Evolutionary conservation across 2,888 invertebrate species (phyloP).

Genomic region (Branchinecta sandiegonensis): DNA sequence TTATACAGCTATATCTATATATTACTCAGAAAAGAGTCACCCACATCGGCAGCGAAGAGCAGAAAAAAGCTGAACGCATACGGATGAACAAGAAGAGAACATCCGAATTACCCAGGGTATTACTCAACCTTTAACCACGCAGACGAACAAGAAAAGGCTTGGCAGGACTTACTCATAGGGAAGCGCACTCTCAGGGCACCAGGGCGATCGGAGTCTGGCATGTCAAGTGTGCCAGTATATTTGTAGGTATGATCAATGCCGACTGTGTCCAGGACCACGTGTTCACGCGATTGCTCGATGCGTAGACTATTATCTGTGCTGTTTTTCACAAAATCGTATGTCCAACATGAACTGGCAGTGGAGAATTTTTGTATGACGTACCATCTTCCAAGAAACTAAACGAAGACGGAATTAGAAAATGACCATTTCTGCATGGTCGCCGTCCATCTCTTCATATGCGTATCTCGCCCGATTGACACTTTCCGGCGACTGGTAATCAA

Average conservation of each 20-base stretch:
- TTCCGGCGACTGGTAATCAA: no score
- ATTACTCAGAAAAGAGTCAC: no score
- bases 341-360: conserved; percentile 60
- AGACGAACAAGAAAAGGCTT: conserved; percentile 7
- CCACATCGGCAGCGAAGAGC: no score
- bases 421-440: no score
- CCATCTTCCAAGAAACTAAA: conserved; percentile 62
- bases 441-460: no score
- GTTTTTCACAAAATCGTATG: conserved; percentile 53
- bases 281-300: conserved; percentile 56
- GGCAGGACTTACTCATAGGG: conserved; percentile 53
- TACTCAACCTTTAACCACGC: not conserved
- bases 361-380: conserved; percentile 68
- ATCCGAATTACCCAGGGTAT: not conserved
- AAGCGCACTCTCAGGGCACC: conserved; percentile 60
- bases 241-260: conserved; percentile 63
- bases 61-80: no score
- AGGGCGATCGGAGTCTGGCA: conserved; percentile 40
- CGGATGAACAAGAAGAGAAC: no score
- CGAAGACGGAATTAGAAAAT: conserved; percentile 21
- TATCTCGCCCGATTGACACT: no score
- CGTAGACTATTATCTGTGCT: conserved; percentile 46
- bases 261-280: conserved; percentile 46
- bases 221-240: conserved; percentile 53
- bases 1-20: no score